These are phyloP conservation scores for Hedya salicella DNA, from an alignment of 2,888 invertebrate genomes.

Conservation along the genomic window DNA sequence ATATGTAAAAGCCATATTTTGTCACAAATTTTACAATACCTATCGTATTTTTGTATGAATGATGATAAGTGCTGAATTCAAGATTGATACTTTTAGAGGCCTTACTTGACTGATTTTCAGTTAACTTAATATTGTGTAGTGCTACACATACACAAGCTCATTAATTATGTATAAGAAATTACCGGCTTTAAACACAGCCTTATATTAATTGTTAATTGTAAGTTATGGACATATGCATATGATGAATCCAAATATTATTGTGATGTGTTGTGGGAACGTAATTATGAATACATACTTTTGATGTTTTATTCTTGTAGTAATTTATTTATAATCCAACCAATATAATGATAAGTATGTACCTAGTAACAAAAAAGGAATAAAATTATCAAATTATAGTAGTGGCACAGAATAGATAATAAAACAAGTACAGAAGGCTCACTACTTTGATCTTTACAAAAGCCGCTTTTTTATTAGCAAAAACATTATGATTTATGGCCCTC, in stretches of 20 bases:
- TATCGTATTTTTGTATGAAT: constrained; percentile 4
- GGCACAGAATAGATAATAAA: too few relatives aligned
- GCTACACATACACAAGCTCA: constrained; percentile 4
- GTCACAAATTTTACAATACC: constrained; percentile 14
- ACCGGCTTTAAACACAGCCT: constrained; percentile 24
- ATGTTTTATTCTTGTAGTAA: constrained; percentile 16
- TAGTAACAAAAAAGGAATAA: too few relatives aligned
- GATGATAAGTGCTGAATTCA: too few relatives aligned
- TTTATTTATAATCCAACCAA: constrained; percentile 2
- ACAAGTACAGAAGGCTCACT: too few relatives aligned
- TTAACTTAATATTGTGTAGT: constrained; percentile 17
- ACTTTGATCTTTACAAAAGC: too few relatives aligned
- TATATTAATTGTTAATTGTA: constrained; percentile 21
- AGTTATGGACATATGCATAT: constrained; percentile 21
- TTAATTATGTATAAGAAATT: constrained; percentile 10
- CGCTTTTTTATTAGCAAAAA: too few relatives aligned
- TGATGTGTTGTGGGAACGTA: constrained; percentile 38
- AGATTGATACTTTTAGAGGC: neutral
- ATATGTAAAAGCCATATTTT: neutral
- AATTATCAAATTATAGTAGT: too few relatives aligned
- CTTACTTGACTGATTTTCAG: neutral
- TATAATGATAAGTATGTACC: too few relatives aligned
- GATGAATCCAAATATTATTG: constrained; percentile 37
- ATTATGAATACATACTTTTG: constrained; percentile 36
- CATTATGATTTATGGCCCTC: too few relatives aligned